Evolutionary conservation across 2,113 vertebrate species (phyloP).

Genomic region (Cranoglanis bouderius): DNA sequence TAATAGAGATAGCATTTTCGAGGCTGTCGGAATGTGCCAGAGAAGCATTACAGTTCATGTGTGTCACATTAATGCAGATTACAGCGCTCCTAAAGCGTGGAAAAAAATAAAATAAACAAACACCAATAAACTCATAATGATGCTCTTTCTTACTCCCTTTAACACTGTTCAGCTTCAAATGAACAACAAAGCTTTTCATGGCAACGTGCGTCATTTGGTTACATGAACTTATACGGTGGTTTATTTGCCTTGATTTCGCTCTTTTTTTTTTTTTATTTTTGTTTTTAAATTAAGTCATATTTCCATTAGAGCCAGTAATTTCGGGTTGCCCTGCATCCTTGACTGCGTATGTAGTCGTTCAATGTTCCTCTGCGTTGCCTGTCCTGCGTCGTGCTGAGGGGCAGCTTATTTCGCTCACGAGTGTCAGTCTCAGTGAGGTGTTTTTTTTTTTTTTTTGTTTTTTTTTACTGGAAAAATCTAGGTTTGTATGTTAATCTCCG

Average conservation of each 20-base stretch:
- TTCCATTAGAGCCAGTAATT: slow-evolving; percentile 64
- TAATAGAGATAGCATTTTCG: slow-evolving; percentile 59
- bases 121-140: slow-evolving; percentile 63
- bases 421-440: background rate
- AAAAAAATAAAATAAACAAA: slow-evolving; percentile 57
- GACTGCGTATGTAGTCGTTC: slow-evolving; percentile 58
- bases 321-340: slow-evolving; percentile 55
- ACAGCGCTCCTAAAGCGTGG: slow-evolving; percentile 60
- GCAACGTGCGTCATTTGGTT: slow-evolving; percentile 52
- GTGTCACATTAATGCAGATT: slow-evolving; percentile 65
- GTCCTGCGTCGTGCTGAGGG: slow-evolving; percentile 38
- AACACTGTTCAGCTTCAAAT: slow-evolving; percentile 57
- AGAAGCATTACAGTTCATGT: slow-evolving; percentile 53
- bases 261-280: slow-evolving; percentile 44
- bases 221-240: slow-evolving; percentile 58
- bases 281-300: slow-evolving; percentile 49
- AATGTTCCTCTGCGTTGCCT: slow-evolving; percentile 46
- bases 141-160: slow-evolving; percentile 47
- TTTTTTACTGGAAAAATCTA: background rate
- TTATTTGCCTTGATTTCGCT: slow-evolving; percentile 62
- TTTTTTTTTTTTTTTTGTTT: too few species aligned
- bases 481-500: background rate
- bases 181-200: slow-evolving; percentile 61
- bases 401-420: background rate
- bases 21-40: slow-evolving; percentile 51